Evolutionary conservation across 2,888 invertebrate species (phyloP).

Genomic region (Catocala nupta): DNA sequence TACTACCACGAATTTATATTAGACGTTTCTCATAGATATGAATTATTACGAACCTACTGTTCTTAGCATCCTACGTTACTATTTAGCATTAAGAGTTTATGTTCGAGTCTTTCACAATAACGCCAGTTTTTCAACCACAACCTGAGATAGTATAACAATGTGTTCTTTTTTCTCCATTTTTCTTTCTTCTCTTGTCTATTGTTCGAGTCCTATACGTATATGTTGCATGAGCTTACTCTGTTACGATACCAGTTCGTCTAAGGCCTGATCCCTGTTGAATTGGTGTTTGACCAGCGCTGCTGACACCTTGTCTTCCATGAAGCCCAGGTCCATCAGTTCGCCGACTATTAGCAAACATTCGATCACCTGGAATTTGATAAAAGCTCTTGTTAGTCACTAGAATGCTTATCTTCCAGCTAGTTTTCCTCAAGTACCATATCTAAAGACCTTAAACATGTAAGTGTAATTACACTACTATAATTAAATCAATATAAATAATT

Average conservation of each 20-base stretch:
- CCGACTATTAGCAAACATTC: constrained; percentile 93
- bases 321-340: constrained; percentile 94
- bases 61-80: too few relatives aligned
- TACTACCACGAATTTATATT: too few relatives aligned
- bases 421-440: too few relatives aligned
- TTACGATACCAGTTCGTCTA: constrained; percentile 94
- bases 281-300: constrained; percentile 92
- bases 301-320: constrained; percentile 92
- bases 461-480: too few relatives aligned
- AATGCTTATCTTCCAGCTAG: too few relatives aligned
- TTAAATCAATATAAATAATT: too few relatives aligned
- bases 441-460: too few relatives aligned
- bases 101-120: not conserved
- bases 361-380: constrained; percentile 88
- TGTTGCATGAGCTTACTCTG: constrained; percentile 21
- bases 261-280: constrained; percentile 94
- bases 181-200: not conserved
- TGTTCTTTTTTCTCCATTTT: not conserved
- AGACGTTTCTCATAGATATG: too few relatives aligned
- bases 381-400: not conserved
- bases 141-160: not conserved
- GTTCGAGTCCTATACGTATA: constrained; percentile 6
- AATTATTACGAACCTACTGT: too few relatives aligned
- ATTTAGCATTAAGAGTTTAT: too few relatives aligned
- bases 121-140: not conserved